phyloP scores from a whole-genome alignment of 2,888 invertebrate species.

The Anthophora plumipes region DNA sequence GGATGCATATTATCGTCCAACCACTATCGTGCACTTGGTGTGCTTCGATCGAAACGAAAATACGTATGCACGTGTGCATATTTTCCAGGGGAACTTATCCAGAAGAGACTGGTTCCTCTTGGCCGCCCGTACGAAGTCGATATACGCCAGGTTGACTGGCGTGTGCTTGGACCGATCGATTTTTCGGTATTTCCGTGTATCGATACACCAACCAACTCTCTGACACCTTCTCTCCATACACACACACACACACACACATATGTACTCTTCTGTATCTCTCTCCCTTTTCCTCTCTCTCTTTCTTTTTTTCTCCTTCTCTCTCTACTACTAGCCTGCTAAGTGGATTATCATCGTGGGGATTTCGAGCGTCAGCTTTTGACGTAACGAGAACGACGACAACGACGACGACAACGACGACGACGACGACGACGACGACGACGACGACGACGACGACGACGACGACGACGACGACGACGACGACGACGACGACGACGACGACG shows the following conservation, averaged over 20 bases:
- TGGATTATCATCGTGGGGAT: slow-evolving; percentile 60
- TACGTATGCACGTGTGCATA: slow-evolving; percentile 4
- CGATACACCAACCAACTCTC: slow-evolving; percentile 36
- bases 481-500: slow-evolving; percentile 10
- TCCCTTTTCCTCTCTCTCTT: not conserved
- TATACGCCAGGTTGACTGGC: slow-evolving; percentile 11
- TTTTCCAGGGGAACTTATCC: not conserved
- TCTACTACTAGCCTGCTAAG: slow-evolving; percentile 13
- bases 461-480: slow-evolving; percentile 51
- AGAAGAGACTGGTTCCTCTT: not conserved
- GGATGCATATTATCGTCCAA: slow-evolving; percentile 27
- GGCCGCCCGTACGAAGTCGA: not conserved
- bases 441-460: slow-evolving; percentile 51
- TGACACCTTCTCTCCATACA: not conserved
- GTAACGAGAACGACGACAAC: slow-evolving; percentile 58
- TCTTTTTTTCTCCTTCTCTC: not conserved
- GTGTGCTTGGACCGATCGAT: slow-evolving; percentile 54
- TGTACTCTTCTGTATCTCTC: slow-evolving; percentile 5
- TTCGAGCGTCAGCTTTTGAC: slow-evolving; percentile 56
- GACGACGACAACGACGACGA: slow-evolving; percentile 49
- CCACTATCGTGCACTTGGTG: not conserved
- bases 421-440: slow-evolving; percentile 54
- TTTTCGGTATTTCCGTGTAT: slow-evolving; percentile 60
- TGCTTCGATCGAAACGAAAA: slow-evolving; percentile 34
- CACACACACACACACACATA: no score